These are phyloP conservation scores for Haemorhous mexicanus DNA, from an alignment of 2,113 vertebrate genomes.

Conservation along the genomic window DNA sequence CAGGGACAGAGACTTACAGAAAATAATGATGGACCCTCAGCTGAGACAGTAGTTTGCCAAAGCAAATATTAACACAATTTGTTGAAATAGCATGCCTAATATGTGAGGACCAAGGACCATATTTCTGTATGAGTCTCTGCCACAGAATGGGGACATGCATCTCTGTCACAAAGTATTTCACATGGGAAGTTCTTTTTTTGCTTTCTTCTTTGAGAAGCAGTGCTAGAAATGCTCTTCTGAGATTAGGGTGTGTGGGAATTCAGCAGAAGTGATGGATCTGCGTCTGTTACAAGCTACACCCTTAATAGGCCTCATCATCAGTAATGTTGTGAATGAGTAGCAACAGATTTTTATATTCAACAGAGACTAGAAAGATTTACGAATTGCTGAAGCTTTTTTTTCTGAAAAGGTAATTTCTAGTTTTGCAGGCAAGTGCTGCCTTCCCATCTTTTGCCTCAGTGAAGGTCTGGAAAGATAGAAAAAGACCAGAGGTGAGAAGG, in stretches of 20 bases:
- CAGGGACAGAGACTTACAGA: neutral
- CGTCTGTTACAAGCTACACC: neutral
- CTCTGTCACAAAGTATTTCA: neutral
- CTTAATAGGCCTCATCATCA: neutral
- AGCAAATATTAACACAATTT: neutral
- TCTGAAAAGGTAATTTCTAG: neutral
- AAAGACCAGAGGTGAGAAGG: neutral
- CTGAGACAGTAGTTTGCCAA: neutral
- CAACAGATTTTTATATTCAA: neutral
- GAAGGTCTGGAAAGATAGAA: neutral
- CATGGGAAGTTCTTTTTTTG: neutral
- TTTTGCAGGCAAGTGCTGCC: neutral
- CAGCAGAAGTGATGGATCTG: neutral
- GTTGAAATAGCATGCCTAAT: neutral
- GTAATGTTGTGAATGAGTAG: neutral
- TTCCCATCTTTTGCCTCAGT: neutral
- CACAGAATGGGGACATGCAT: neutral
- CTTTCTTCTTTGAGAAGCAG: neutral
- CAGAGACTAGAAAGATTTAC: neutral
- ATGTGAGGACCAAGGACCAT: neutral
- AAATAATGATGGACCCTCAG: neutral
- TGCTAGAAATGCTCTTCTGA: neutral
- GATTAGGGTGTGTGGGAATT: neutral
- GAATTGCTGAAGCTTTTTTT: neutral
- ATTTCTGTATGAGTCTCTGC: neutral